Percentiles rank a stretch among this genome's conserved stretches.
phyloP scores from a whole-genome alignment of 2,113 vertebrate species.

The Myiopsitta monachus region DNA sequence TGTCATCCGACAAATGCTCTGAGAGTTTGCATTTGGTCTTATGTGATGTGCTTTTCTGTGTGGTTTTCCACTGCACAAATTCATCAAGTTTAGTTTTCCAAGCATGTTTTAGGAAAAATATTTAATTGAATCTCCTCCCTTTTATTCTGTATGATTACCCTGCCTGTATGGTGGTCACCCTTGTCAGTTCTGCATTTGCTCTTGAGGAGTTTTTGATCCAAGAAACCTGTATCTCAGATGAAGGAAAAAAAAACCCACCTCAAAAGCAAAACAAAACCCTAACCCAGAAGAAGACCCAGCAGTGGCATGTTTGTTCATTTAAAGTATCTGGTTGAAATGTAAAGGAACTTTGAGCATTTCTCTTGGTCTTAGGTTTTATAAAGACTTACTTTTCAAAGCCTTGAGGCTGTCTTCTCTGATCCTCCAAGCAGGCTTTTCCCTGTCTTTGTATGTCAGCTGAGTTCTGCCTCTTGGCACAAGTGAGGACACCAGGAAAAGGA shows the following conservation, averaged over 20 bases:
- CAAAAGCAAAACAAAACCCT: background rate
- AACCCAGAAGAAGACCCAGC: background rate
- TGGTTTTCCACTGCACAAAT: background rate
- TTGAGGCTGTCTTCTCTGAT: background rate
- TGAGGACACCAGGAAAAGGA: background rate
- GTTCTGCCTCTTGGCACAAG: background rate
- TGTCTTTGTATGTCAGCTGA: background rate
- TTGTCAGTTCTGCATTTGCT: background rate
- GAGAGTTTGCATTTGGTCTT: background rate
- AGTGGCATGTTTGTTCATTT: background rate
- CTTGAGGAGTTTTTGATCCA: background rate
- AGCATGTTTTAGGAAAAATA: background rate
- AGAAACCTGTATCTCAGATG: background rate
- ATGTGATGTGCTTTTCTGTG: background rate
- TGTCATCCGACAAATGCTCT: background rate
- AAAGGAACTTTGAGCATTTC: conserved; percentile 22
- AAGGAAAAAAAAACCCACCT: background rate
- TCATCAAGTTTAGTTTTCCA: background rate
- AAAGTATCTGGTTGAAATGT: conserved; percentile 4
- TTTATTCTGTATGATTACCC: background rate
- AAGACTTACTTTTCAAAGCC: background rate
- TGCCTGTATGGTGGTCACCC: background rate
- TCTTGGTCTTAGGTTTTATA: conserved; percentile 1
- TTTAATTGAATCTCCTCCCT: background rate
- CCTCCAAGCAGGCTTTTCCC: background rate